Evolutionary conservation across 2,797 vertebrate genomes (phyloP), one percentile per base, ranked within the genome.

Genomic region (Ctenopoma kingsleyae): DNA sequence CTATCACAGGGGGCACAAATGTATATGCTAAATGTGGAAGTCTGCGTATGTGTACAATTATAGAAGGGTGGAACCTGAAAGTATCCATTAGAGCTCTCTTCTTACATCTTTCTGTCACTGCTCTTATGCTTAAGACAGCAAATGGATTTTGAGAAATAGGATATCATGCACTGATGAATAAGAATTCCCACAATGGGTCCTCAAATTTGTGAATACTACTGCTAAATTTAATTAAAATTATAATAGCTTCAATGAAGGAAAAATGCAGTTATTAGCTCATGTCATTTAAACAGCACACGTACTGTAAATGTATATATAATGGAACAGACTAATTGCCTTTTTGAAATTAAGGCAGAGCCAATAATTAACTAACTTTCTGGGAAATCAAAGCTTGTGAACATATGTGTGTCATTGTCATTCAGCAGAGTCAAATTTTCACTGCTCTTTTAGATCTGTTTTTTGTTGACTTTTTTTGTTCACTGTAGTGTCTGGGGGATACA

Each of bases 11-110:
- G 12, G 5, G 20, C 20, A 19, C 22, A 58, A 20, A 47, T 10
- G 44, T 43, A n/a, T 40, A 47, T 43, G 44, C 54, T 35, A 20
- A 43, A 55, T 54, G 23, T 71, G 17, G 13, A 38, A 16, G 38
- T 25, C 9, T 19, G 19, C 43, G 11, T 27, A 49, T 46, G n/a
- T 44, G 50, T 36, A 25, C 13, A 25, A 47, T 62, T 58, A 62
- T 50, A 25, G 10, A 46, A 38, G 7, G 0, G 0, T 20, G 15
- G 30, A 32, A 49, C 49, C 36, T 30, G 36, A 73, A 72, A 71
- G 19, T 22, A 53, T 55, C 60, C 56, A 52, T 62, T 70, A 74
- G 6, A 30, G 47, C 35, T 36, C 13, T 58, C 9, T 38, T 43
- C 35, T 69, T 9, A 58, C 13, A 30, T 15, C 46, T 48, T 58